Evolutionary conservation across 2,113 vertebrate genomes (phyloP), one percentile per base, ranked within the genome.

Genomic region (Trinectes maculatus): DNA sequence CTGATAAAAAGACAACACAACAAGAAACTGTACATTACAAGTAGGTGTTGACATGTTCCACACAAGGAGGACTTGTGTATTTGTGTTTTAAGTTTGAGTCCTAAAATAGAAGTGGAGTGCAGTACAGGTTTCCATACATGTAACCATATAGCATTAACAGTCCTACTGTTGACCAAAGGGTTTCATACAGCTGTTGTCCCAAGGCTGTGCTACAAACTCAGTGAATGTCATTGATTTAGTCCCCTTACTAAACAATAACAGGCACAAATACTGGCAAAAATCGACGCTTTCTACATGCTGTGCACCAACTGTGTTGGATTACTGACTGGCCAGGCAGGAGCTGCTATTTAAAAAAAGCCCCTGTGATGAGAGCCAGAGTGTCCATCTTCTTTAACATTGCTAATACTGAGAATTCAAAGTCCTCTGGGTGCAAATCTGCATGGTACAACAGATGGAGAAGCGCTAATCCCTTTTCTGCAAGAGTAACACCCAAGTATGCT

Each of bases 1-100:
- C 43, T 65, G 62, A 83, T 51, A 33, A 46, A 33, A 46, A 62
- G 36, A 80, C 33, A 57, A 65, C 43, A 52, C 21, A 46, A 57
- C 56, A 52, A 67, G 51, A 42, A 65, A 69, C 53, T 8, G 24
- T 10, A 47, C 36, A 59, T 58, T 40, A 18, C 55, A 89, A 70
- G 77, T 53, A 72, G n/a, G 40, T 74, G 86, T 67, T 82, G 89
- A 89, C 83, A 78, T 69, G 5, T 85, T 78, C 63, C 61, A 76
- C 80, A 76, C 64, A 70, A 77, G 85, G 85, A 89, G 51, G 51
- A 61, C 44, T 54, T 44, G 58, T 19, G 71, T 66, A 66, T 78
- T 65, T 75, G 61, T 61, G 73, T 69, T 79, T 59, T 79, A 77
- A 18, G 74, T 22, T 59, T 12, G 56, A 9, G 56, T 47, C 54